phyloP scores from a whole-genome alignment of 2,888 invertebrate genomes.

The Oscheius sp. region DNA sequence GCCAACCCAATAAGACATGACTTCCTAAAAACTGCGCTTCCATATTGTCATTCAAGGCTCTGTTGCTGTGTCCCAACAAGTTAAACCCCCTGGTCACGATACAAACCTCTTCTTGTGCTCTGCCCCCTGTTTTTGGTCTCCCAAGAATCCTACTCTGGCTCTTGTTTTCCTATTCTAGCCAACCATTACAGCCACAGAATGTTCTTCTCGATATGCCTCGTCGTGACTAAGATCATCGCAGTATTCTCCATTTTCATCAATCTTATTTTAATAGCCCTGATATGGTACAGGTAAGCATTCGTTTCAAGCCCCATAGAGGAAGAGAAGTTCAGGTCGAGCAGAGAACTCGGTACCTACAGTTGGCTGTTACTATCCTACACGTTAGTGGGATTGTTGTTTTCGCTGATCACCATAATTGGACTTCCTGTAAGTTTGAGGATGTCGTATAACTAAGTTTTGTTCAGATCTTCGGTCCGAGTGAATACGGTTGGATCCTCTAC shows the following conservation, averaged over 20 bases:
- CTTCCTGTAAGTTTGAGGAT: slow-evolving; percentile 9
- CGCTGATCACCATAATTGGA: slow-evolving; percentile 19
- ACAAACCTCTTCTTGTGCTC: too few species aligned
- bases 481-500: slow-evolving; percentile 26
- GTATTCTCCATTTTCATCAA: slow-evolving; percentile 18
- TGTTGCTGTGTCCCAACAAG: too few species aligned
- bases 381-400: slow-evolving; percentile 19
- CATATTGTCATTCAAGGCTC: too few species aligned
- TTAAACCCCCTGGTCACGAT: too few species aligned
- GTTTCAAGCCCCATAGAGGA: not conserved
- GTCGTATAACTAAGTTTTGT: not conserved
- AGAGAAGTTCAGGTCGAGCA: slow-evolving; percentile 5
- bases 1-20: too few species aligned
- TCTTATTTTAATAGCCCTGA: not conserved
- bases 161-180: not conserved
- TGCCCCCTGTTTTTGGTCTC: not conserved
- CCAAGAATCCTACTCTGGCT: not conserved
- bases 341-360: slow-evolving; percentile 16
- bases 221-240: slow-evolving; percentile 5
- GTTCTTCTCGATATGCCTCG: slow-evolving; percentile 17
- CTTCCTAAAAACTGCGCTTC: too few species aligned
- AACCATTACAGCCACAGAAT: not conserved
- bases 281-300: slow-evolving; percentile 24
- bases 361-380: slow-evolving; percentile 18
- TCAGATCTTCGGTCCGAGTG: slow-evolving; percentile 28